phyloP scores from a whole-genome alignment of 2,113 vertebrate genomes.

The Lipophrys pholis region DNA sequence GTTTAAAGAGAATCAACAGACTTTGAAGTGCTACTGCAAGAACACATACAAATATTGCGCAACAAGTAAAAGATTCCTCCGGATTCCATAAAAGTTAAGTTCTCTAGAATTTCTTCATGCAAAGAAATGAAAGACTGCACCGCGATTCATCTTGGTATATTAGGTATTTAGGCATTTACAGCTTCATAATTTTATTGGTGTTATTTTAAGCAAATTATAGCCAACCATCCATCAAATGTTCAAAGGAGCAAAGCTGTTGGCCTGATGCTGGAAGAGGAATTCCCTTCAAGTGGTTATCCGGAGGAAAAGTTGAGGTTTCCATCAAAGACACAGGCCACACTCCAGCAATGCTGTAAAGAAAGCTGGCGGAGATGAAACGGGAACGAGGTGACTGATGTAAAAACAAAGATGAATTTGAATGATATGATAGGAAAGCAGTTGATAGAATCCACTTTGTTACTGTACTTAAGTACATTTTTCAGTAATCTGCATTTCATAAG shows the following conservation, averaged over 20 bases:
- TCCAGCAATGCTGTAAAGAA: conserved; percentile 48
- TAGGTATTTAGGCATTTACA: conserved; percentile 66
- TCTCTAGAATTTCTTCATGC: conserved; percentile 19
- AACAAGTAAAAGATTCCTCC: conserved; percentile 9
- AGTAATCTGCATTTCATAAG: too few species aligned
- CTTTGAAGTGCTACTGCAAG: conserved; percentile 19
- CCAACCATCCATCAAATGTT: conserved; percentile 70
- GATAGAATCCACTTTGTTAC: not conserved
- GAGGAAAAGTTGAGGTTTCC: conserved; percentile 55
- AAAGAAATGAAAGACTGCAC: conserved; percentile 48
- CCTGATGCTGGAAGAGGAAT: conserved; percentile 61
- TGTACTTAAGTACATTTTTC: too few species aligned
- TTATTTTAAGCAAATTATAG: conserved; percentile 82
- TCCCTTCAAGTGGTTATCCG: conserved; percentile 74
- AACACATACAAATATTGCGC: conserved; percentile 15
- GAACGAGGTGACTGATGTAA: not conserved
- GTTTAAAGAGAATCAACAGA: conserved; percentile 36
- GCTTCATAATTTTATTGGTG: conserved; percentile 71
- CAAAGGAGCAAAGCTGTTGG: conserved; percentile 62
- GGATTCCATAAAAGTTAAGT: conserved; percentile 10
- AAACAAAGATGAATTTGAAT: conserved; percentile 2
- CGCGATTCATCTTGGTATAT: conserved; percentile 68
- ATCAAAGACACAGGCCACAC: conserved; percentile 48
- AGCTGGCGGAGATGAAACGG: conserved; percentile 8
- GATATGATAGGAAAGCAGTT: not conserved